These are phyloP conservation scores for Phasia obesa DNA, from an alignment of 2,888 invertebrate species.

Conservation along the genomic window DNA sequence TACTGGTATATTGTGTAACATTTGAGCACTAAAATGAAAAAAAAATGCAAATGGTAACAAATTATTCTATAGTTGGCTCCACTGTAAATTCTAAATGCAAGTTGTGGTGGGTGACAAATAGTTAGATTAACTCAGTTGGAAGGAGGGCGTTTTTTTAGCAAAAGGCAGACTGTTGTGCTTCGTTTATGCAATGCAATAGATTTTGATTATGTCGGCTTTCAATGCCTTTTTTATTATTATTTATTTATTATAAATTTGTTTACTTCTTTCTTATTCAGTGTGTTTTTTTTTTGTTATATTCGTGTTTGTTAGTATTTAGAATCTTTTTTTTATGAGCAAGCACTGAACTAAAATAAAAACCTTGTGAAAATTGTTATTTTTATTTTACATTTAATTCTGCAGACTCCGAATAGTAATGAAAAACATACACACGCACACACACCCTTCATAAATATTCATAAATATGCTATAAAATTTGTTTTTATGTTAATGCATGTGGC, in stretches of 20 bases:
- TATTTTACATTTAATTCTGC: conserved; percentile 32
- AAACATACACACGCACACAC: not conserved
- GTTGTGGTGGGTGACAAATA: conserved; percentile 61
- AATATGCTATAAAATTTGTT: conserved; percentile 33
- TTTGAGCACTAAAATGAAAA: too few relatives aligned
- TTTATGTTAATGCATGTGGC: conserved; percentile 18
- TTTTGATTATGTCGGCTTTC: conserved; percentile 60
- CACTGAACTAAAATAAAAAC: not conserved
- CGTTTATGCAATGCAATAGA: conserved; percentile 55
- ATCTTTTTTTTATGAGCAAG: too few relatives aligned
- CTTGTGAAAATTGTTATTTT: conserved; percentile 52
- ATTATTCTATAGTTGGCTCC: not conserved
- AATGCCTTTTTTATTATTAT: not conserved
- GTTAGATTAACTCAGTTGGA: conserved; percentile 62
- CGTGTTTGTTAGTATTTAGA: not conserved
- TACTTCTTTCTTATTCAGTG: conserved; percentile 50
- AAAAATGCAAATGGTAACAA: too few relatives aligned
- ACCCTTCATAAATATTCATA: conserved; percentile 50
- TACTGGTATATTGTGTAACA: too few relatives aligned
- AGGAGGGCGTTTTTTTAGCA: conserved; percentile 52
- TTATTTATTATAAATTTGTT: conserved; percentile 27
- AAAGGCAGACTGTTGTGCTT: conserved; percentile 45
- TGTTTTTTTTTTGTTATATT: conserved; percentile 10
- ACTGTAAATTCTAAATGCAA: conserved; percentile 44
- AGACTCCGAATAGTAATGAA: conserved; percentile 28